Evolutionary conservation across 2,888 invertebrate genomes (phyloP).

Genomic region (Athalia rosae): DNA sequence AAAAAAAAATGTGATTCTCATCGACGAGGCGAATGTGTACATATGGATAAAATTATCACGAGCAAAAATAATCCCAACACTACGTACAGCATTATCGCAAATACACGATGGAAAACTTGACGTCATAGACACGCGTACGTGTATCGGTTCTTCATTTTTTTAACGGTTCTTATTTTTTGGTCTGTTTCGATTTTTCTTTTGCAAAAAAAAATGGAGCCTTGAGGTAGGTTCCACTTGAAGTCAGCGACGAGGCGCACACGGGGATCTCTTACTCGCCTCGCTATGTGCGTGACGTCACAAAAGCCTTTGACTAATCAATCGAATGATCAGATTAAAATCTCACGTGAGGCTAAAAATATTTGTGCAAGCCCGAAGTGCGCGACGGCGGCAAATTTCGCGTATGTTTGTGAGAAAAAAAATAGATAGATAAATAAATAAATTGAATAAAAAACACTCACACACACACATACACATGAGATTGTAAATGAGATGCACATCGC

Average conservation of each 20-base stretch:
- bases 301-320: constrained; percentile 66
- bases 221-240: constrained; percentile 32
- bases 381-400: constrained; percentile 16
- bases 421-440: neutral
- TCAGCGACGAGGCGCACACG: constrained; percentile 19
- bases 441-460: neutral
- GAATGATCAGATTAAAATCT: constrained; percentile 68
- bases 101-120: too few relatives aligned
- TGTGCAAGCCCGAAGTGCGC: neutral
- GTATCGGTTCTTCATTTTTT: too few relatives aligned
- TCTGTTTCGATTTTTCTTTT: neutral
- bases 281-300: constrained; percentile 59
- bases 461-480: neutral
- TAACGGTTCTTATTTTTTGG: too few relatives aligned
- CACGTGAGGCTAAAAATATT: constrained; percentile 50
- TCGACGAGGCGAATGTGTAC: too few relatives aligned
- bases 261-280: constrained; percentile 21
- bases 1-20: neutral
- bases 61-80: too few relatives aligned
- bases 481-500: too few relatives aligned
- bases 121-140: too few relatives aligned
- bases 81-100: too few relatives aligned
- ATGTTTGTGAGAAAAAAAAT: neutral
- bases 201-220: constrained; percentile 20
- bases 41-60: too few relatives aligned